phyloP scores from a whole-genome alignment of 2,888 invertebrate genomes.

The Lamellibrachia satsuma region DNA sequence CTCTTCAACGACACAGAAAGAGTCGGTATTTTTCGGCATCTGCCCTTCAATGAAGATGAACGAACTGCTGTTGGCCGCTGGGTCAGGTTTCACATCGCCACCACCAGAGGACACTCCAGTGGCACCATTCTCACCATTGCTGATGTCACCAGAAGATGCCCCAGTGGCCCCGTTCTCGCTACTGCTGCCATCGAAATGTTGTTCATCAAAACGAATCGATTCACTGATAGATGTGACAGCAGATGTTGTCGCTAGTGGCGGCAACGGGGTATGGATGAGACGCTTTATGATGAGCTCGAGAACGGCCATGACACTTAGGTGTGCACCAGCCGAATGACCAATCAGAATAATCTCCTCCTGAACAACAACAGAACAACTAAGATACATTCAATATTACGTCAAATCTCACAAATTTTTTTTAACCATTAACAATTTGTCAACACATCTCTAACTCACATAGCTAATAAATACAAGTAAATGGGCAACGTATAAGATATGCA shows the following conservation, averaged over 20 bases:
- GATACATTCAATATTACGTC: too few species aligned
- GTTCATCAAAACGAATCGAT: conserved; percentile 32
- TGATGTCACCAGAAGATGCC: not conserved
- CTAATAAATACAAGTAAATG: not conserved
- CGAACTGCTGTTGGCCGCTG: conserved; percentile 21
- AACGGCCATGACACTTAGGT: conserved; percentile 57
- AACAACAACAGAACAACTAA: not conserved
- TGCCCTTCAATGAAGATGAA: conserved; percentile 25
- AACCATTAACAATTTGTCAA: not conserved
- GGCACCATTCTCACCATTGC: not conserved
- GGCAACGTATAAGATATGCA: not conserved
- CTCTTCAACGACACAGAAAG: conserved; percentile 26
- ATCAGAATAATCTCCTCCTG: conserved; percentile 51
- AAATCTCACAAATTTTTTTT: too few species aligned
- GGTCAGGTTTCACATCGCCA: conserved; percentile 25
- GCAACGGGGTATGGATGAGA: conserved; percentile 29
- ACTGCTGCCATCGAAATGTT: conserved; percentile 33
- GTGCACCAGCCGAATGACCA: conserved; percentile 63
- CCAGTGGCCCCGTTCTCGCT: not conserved
- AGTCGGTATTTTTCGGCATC: conserved; percentile 24
- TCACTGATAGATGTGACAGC: conserved; percentile 20
- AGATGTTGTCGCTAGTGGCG: conserved; percentile 7
- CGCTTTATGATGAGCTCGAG: conserved; percentile 49
- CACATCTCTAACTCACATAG: not conserved
- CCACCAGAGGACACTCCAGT: not conserved